Evolutionary conservation across 2,888 invertebrate genomes (phyloP), one percentile per base, ranked within the genome.

Genomic region (Heliconius charithonia): DNA sequence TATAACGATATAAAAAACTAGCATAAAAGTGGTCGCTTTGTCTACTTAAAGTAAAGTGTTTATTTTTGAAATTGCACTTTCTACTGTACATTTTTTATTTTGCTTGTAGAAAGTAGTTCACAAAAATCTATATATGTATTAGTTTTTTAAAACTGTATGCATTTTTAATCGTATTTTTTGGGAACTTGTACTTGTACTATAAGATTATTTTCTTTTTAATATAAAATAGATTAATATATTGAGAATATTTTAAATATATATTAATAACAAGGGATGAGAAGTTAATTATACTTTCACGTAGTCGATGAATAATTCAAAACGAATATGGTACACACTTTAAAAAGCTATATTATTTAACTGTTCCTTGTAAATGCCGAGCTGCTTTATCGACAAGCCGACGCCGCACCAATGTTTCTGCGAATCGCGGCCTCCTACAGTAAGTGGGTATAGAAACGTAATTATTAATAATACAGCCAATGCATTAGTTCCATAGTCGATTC

Each of bases 391-490:
- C 92, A 76, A 82, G 82, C 78, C 86, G 92, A 91, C 92, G 93
- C 92, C 93, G 85, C 85, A 85, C 88, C 90, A 92, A 89, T 90
- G 89, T 87, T 94, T 94, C 94, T 86, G 85, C 89, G 94, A 94
- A 94, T 83, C 82, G 85, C 86, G 89, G 90, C 86, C 87, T 91
- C 41, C 92, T 90, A 89, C 92, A 89, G 87, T 87, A 86, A 83
- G 81, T 86, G 85, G 89, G 90, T 89, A 90, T 86, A 89, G 87
- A 87, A 87, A 85, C 83, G 83, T 87, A 89, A 91, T 93, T 90
- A 92, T 91, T 92, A 92, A 91, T 90, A 87, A 92, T 89, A 87
- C 85, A 45, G 74, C 22, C 63, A 65, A 74, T 74, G 62, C 41
- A 69, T 70, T 27, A n/a, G n/a, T n/a, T 41, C 6, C 37, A 32